phyloP scores from a whole-genome alignment of 2,888 invertebrate species.

The Kuschelorhynchus macadamiae region DNA sequence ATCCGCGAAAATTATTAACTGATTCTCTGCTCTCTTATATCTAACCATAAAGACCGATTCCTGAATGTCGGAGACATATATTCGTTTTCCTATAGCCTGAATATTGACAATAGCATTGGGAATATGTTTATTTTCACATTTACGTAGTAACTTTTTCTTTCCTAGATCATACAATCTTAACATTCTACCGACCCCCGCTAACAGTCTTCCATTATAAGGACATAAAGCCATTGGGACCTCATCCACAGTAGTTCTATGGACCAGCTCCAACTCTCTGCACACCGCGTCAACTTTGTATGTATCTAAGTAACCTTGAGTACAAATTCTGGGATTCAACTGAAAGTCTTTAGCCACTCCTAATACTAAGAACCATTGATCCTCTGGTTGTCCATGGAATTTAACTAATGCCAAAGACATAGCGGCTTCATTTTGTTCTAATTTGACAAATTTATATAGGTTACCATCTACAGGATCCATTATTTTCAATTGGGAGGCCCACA shows the following conservation, averaged over 20 bases:
- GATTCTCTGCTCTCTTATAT: slow-evolving; percentile 96
- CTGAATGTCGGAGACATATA: slow-evolving; percentile 95
- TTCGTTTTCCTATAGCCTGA: slow-evolving; percentile 93
- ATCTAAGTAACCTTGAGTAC: slow-evolving; percentile 87
- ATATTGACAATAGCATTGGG: slow-evolving; percentile 95
- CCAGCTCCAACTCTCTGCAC: slow-evolving; percentile 88
- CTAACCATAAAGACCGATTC: slow-evolving; percentile 97
- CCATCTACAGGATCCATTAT: slow-evolving; percentile 84
- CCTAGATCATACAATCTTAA: slow-evolving; percentile 96
- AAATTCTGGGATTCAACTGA: slow-evolving; percentile 88
- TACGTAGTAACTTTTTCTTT: slow-evolving; percentile 94
- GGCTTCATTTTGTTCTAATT: slow-evolving; percentile 96
- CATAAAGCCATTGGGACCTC: slow-evolving; percentile 87
- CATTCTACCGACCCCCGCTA: slow-evolving; percentile 94
- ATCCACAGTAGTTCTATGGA: slow-evolving; percentile 95
- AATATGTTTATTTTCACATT: slow-evolving; percentile 99
- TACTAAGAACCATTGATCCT: slow-evolving; percentile 74
- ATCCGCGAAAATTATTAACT: slow-evolving; percentile 97
- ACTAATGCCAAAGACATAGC: slow-evolving; percentile 88
- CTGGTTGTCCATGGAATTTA: slow-evolving; percentile 67
- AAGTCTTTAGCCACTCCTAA: slow-evolving; percentile 94
- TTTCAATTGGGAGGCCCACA: slow-evolving; percentile 95
- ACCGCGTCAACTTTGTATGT: slow-evolving; percentile 83
- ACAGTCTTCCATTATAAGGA: slow-evolving; percentile 90
- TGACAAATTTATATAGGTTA: slow-evolving; percentile 75